Base-by-base conservation (phyloP, 2,113 vertebrate genomes). In the Corythornis vintsioides region DNA sequence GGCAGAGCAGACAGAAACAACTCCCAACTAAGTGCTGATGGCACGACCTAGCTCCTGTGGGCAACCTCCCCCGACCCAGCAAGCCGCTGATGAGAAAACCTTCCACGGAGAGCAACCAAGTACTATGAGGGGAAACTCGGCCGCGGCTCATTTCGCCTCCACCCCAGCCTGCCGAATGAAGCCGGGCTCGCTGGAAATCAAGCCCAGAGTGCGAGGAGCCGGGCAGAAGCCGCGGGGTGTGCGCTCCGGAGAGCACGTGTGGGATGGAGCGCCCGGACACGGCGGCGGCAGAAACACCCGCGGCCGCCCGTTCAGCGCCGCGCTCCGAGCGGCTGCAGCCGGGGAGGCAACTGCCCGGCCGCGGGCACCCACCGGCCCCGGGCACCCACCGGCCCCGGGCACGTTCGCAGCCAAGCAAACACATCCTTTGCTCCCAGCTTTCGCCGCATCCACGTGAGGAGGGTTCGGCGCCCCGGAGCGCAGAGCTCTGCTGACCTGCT, bases 281-380 rank as follows among this genome's bases (percentile, higher is more conserved):
- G 12, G 28, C 14, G 7, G 56, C 79, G 6, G 59, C 13, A 66
- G 25, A 26, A 22, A 48, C 31, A 5, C 42, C 1, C 56, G 59
- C 17, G 4, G 2, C 0, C 0, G 33, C 67, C 35, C 38, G 53
- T 25, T 52, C 45, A 7, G 6, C 65, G 2, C 29, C 0, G 22
- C 2, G 48, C 69, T 69, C 8, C 6, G 5, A 94, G 6, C 71
- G 4, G 3, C 61, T 8, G 64, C 22, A 5, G 40, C 1, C 9
- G 45, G 64, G 66, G 15, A 50, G 56, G 79, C 45, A 50, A 11
- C 28, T 4, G 38, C 88, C 6, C 31, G 55, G 81, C 47, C 87
- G 26, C 35, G 35, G 35, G 35, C 35, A 7, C 35, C 35, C 35
- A 35, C 35, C 35, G 35, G 38, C 38, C 38, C 10, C 10, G 38